These are phyloP conservation scores for Hirtodrosophila cameraria DNA, from an alignment of 2,888 invertebrate genomes.

Conservation along the genomic window DNA sequence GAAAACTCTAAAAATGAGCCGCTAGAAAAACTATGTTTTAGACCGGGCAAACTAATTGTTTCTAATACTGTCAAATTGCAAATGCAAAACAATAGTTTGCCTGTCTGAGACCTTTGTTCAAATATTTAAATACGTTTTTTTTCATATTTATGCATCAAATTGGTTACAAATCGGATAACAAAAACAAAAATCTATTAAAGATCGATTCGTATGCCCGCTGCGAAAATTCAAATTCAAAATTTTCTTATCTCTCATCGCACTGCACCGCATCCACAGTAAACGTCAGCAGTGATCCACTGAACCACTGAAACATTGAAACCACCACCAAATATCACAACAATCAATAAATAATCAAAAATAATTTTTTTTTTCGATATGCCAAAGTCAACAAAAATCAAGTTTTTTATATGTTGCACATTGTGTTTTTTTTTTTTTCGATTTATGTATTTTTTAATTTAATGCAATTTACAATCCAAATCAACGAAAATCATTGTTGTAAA, in stretches of 20 bases:
- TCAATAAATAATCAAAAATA: conserved; percentile 17
- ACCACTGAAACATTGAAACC: conserved; percentile 5
- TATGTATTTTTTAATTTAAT: conserved; percentile 61
- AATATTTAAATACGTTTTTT: no score
- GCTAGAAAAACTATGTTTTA: background rate
- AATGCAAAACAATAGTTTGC: background rate
- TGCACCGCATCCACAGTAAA: conserved; percentile 29
- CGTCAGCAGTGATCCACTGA: conserved; percentile 6
- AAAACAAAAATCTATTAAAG: conserved; percentile 19
- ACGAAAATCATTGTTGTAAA: conserved; percentile 16
- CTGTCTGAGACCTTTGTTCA: conserved; percentile 19
- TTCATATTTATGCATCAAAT: no score
- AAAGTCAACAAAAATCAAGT: conserved; percentile 20
- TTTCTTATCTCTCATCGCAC: conserved; percentile 20
- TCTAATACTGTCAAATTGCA: no score
- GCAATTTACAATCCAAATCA: conserved; percentile 60
- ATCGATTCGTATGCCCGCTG: conserved; percentile 40
- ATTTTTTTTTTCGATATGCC: conserved; percentile 29
- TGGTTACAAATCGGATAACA: conserved; percentile 10
- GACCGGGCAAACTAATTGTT: conserved; percentile 8
- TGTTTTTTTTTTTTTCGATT: conserved; percentile 4
- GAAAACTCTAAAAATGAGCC: conserved; percentile 63
- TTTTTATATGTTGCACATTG: conserved; percentile 21
- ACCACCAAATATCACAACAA: conserved; percentile 5
- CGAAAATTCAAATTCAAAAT: conserved; percentile 24